Conservation (phyloP, 2,888 invertebrate genomes). For the Julus scandinavius region DNA sequence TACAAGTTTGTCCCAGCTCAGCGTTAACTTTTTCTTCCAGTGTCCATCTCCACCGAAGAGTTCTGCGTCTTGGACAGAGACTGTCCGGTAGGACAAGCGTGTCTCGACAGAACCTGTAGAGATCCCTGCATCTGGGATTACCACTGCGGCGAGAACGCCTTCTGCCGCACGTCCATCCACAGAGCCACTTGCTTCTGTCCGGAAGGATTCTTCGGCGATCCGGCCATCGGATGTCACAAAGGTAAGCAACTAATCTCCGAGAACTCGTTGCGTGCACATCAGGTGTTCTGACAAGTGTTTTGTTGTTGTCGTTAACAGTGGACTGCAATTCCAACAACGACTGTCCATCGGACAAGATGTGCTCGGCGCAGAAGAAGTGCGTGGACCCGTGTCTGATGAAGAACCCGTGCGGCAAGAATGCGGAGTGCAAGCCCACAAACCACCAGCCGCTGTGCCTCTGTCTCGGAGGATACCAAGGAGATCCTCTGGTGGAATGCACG, state of each 20-base stretch:
- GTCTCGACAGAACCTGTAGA: slow-evolving; percentile 58
- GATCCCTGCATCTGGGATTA: slow-evolving; percentile 59
- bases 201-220: slow-evolving; percentile 63
- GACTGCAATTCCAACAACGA: slow-evolving; percentile 61
- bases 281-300: background rate
- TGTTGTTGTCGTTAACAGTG: slow-evolving; percentile 54
- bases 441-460: slow-evolving; percentile 85
- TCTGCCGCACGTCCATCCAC: slow-evolving; percentile 63
- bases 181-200: slow-evolving; percentile 64
- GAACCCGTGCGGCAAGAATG: slow-evolving; percentile 57
- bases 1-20: too few species aligned
- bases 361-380: slow-evolving; percentile 57
- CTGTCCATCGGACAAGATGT: slow-evolving; percentile 76
- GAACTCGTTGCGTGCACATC: background rate
- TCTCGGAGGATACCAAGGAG: slow-evolving; percentile 68
- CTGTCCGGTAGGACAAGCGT: slow-evolving; percentile 58
- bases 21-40: background rate
- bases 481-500: slow-evolving; percentile 56
- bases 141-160: slow-evolving; percentile 72
- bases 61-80: slow-evolving; percentile 70
- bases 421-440: slow-evolving; percentile 72
- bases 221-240: slow-evolving; percentile 62
- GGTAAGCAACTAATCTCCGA: slow-evolving; percentile 17
- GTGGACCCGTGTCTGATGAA: slow-evolving; percentile 56
- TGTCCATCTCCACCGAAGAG: slow-evolving; percentile 45